A percentile compares a stretch with the other conserved stretches of the same genome.
These are phyloP conservation scores for Papilio helenus DNA, from an alignment of 1,140 invertebrate species.

Conservation along the genomic window DNA sequence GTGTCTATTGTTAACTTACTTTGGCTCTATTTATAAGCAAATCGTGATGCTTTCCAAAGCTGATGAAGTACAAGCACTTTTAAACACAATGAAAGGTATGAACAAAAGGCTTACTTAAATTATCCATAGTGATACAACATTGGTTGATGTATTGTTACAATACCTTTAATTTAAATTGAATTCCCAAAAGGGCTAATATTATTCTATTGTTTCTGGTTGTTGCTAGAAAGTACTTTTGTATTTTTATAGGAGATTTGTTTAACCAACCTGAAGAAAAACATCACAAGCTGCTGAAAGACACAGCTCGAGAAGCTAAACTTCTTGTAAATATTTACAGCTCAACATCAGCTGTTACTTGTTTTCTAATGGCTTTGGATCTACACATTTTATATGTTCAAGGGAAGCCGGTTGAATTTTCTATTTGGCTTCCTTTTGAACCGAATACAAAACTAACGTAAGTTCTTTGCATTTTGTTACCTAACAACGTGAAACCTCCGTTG, in stretches of 20 bases:
- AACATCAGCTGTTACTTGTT: conserved; percentile 55
- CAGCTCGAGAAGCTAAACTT: conserved; percentile 46
- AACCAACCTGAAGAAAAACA: conserved; percentile 58
- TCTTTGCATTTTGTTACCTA: conserved; percentile 1
- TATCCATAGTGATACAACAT: too few relatives aligned
- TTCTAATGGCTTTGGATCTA: conserved; percentile 61
- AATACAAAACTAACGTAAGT: conserved; percentile 58
- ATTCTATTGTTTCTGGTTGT: too few relatives aligned
- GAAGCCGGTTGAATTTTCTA: conserved; percentile 58
- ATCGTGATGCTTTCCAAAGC: too few relatives aligned
- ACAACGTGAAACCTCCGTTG: too few relatives aligned
- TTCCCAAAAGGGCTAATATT: too few relatives aligned
- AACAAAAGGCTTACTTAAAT: not conserved
- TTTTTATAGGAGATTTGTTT: conserved; percentile 56
- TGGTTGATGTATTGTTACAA: too few relatives aligned
- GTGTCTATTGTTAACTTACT: conserved; percentile 66
- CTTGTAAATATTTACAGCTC: conserved; percentile 53
- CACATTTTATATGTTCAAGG: conserved; percentile 54
- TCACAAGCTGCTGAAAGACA: conserved; percentile 45
- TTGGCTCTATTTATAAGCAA: not conserved
- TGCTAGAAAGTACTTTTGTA: conserved; percentile 20
- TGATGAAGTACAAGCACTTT: too few relatives aligned
- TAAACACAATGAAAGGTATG: conserved; percentile 56
- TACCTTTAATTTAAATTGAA: too few relatives aligned
- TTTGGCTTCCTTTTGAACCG: conserved; percentile 66